Evolutionary conservation across 2,888 invertebrate species (phyloP).

Genomic region (Drosophila gaucha): DNA sequence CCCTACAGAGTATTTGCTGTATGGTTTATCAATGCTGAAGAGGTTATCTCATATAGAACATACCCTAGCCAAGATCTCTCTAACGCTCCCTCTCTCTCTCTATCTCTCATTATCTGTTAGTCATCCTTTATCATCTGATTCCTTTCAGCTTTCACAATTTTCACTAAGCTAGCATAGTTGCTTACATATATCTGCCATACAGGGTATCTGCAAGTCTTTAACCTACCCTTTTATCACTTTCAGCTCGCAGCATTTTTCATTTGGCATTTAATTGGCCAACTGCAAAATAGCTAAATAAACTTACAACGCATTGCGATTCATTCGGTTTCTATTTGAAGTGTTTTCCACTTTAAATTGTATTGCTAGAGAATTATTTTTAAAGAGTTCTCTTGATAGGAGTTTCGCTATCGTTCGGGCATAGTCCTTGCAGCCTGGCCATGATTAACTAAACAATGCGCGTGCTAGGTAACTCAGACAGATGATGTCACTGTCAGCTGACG

Average conservation of each 20-base stretch:
- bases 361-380: not conserved
- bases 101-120: not conserved
- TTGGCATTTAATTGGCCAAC: slow-evolving; percentile 12
- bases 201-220: not conserved
- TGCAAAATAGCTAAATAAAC: slow-evolving; percentile 11
- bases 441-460: slow-evolving; percentile 32
- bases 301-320: slow-evolving; percentile 6
- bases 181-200: not conserved
- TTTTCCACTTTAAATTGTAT: not conserved
- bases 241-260: not conserved
- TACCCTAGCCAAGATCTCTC: no score
- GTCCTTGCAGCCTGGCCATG: slow-evolving; percentile 16
- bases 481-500: slow-evolving; percentile 7
- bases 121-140: not conserved
- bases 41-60: no score
- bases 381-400: not conserved
- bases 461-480: not conserved
- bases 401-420: slow-evolving; percentile 2
- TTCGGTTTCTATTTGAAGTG: not conserved
- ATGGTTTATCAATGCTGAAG: not conserved
- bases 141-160: not conserved
- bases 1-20: not conserved
- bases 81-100: no score
- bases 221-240: not conserved
- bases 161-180: not conserved